Evolutionary conservation across 2,888 invertebrate species (phyloP), one percentile per base, ranked within the genome.

Genomic region (Leptarthrus brevirostris): DNA sequence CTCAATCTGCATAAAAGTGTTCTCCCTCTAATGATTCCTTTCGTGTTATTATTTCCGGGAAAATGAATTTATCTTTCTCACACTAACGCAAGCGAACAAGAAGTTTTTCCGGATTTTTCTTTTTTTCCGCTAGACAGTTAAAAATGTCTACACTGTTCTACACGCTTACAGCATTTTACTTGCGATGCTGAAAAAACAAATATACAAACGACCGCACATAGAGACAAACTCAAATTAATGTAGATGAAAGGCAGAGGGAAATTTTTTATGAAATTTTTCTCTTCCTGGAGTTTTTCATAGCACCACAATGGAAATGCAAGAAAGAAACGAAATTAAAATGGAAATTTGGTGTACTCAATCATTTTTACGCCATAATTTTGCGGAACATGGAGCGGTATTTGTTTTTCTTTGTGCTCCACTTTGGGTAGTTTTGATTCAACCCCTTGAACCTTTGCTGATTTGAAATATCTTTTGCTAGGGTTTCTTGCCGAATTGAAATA

Each of bases 251-350:
- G 69, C 69, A 52, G 52, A 69, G 52, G 34, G 52, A 49, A 52
- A 20, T 69, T 69, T 69, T 52, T 69, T 66, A 66, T 69, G 69
- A 52, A 69, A 52, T 52, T 69, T 69, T 52, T 52, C 52, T 36
- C 18, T 69, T 69, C 69, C 52, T 69, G 69, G 30, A 69, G 52
- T 52, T 52, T 49, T 69, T 44, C 36, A 52, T 20, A 52, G 34
- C 69, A 22, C 18, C 52, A 34, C 58, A 70, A 74, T 54, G 58
- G 74, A 58, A 70, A 70, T 70, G 54, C 71, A 71, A 44, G 71
- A 54, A 71, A 54, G 54, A 74, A 74, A 74, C 74, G 54, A 74
- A 74, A 74, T 74, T 74, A 74, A 74, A 74, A 74, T 74, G 74
- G 69, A 74, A 74, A 74, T 74, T 74, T 70, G 70, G 70, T 70